A percentile compares a stretch with the other conserved stretches of the same genome.
Conservation (phyloP, 2,888 invertebrate species). For the Seira sanloemensis region DNA sequence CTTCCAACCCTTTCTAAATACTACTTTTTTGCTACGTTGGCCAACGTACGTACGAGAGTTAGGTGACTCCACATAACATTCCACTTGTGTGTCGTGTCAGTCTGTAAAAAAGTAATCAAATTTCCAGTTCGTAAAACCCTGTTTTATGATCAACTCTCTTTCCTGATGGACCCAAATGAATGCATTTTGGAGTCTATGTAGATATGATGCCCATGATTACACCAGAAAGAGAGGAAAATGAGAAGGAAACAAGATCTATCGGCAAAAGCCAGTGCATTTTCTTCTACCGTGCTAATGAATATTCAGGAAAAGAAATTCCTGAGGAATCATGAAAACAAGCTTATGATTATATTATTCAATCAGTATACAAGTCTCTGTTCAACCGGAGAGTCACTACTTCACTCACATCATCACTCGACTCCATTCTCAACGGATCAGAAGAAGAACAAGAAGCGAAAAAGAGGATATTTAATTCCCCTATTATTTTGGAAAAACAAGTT, state of each 20-base stretch:
- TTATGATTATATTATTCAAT: neutral
- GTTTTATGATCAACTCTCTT: conserved; percentile 57
- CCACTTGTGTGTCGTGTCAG: conserved; percentile 62
- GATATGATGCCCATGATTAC: neutral
- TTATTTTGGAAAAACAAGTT: conserved; percentile 60
- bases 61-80: no score
- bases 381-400: neutral
- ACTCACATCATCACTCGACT: neutral
- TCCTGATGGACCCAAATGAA: no score
- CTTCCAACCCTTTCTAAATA: no score
- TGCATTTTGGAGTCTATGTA: no score
- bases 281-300: conserved; percentile 39
- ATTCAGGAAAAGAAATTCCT: neutral
- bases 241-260: conserved; percentile 21
- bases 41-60: no score
- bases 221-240: neutral
- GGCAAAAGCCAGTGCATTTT: conserved; percentile 29
- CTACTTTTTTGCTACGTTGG: no score
- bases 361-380: neutral
- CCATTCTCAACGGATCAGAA: neutral
- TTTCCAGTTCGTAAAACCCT: conserved; percentile 60
- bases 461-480: conserved; percentile 51
- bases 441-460: conserved; percentile 12
- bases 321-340: neutral
- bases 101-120: conserved; percentile 56